These are phyloP conservation scores for Hecatera dysodea DNA, from an alignment of 2,888 invertebrate genomes.

Conservation along the genomic window DNA sequence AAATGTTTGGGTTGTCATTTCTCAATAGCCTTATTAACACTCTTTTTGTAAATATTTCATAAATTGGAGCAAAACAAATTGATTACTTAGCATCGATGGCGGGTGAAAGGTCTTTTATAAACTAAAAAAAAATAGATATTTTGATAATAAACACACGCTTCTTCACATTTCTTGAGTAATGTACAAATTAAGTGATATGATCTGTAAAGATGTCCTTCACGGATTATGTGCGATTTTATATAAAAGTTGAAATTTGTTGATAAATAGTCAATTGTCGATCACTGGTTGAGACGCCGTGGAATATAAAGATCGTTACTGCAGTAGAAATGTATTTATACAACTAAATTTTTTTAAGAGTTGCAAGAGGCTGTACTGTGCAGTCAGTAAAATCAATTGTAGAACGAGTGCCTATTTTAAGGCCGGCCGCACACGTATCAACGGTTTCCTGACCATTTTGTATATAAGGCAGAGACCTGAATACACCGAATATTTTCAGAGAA, in stretches of 20 bases:
- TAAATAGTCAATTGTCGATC: constrained; percentile 60
- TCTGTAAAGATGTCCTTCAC: constrained; percentile 42
- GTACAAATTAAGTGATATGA: constrained; percentile 64
- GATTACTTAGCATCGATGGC: not conserved
- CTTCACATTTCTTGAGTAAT: constrained; percentile 53
- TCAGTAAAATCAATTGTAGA: not conserved
- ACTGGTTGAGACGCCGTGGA: constrained; percentile 57
- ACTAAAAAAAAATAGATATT: constrained; percentile 39
- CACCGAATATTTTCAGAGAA: too few relatives aligned
- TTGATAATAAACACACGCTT: constrained; percentile 39
- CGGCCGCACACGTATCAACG: too few relatives aligned
- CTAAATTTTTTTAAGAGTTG: not conserved
- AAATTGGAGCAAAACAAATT: constrained; percentile 8
- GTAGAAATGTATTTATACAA: constrained; percentile 3
- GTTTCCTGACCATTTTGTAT: too few relatives aligned
- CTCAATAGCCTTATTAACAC: not conserved
- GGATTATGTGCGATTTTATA: constrained; percentile 53
- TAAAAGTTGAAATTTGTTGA: constrained; percentile 45
- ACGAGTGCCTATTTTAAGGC: not conserved
- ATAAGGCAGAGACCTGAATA: too few relatives aligned
- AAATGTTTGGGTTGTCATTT: constrained; percentile 8
- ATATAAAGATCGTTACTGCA: constrained; percentile 36
- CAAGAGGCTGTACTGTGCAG: not conserved
- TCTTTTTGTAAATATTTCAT: constrained; percentile 38
- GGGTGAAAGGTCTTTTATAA: constrained; percentile 19